phyloP scores from a whole-genome alignment of 2,797 vertebrate species.

The Intellagama lesueurii region DNA sequence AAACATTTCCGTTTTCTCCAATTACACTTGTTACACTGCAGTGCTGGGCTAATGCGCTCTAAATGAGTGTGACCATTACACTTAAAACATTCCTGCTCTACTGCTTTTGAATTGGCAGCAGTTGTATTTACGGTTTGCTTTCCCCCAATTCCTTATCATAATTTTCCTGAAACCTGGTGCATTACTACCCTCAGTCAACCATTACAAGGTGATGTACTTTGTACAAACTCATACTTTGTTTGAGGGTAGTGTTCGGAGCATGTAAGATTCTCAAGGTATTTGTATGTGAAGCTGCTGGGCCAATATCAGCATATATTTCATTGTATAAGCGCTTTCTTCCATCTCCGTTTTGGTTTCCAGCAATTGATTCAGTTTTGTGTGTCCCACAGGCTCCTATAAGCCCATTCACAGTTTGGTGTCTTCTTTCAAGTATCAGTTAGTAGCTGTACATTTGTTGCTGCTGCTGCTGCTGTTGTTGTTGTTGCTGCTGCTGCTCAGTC shows the following conservation, averaged over 20 bases:
- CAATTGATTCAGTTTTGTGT: conserved; percentile 35
- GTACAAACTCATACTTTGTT: not conserved
- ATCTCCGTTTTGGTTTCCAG: conserved; percentile 73
- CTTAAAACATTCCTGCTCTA: conserved; percentile 23
- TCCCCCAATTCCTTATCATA: conserved; percentile 33
- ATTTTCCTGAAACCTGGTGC: conserved; percentile 10
- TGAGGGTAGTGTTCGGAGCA: conserved; percentile 26
- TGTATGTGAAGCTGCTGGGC: conserved; percentile 38
- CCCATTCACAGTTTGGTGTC: conserved; percentile 34
- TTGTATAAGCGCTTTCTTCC: not conserved
- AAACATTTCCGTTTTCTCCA: conserved; percentile 27
- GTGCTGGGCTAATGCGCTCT: conserved; percentile 41
- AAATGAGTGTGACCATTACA: conserved; percentile 40
- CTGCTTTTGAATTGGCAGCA: not conserved
- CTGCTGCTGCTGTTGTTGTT: conserved; percentile 69
- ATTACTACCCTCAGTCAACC: conserved; percentile 23
- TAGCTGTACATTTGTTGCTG: conserved; percentile 94
- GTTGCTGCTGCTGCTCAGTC: conserved; percentile 79
- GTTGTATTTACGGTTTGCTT: conserved; percentile 7
- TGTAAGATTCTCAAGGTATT: not conserved
- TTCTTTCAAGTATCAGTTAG: conserved; percentile 71
- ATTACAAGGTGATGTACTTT: conserved; percentile 33
- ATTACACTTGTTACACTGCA: conserved; percentile 47
- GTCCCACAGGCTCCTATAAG: conserved; percentile 39
- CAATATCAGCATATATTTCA: conserved; percentile 41